Evolutionary conservation across 2,797 vertebrate species (phyloP).

Genomic region (Melopsittacus undulatus): DNA sequence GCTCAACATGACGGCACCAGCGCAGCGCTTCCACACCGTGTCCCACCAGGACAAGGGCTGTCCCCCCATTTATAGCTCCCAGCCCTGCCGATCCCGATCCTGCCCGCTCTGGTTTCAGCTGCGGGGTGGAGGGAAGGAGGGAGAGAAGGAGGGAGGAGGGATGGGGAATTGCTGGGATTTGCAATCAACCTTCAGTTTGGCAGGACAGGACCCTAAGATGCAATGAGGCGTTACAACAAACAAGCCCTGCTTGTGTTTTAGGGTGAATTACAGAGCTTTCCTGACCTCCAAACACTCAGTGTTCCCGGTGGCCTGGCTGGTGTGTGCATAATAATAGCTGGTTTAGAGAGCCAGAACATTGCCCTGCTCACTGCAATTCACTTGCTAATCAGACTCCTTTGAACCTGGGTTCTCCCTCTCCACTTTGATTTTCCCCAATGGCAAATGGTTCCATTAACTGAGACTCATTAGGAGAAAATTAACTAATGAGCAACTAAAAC

Average conservation of each 20-base stretch:
- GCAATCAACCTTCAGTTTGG: not conserved
- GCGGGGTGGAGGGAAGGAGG: not conserved
- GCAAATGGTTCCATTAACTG: slow-evolving; percentile 65
- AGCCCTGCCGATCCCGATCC: slow-evolving; percentile 21
- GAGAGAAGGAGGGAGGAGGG: not conserved
- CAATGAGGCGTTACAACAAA: slow-evolving; percentile 61
- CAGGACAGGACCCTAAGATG: not conserved
- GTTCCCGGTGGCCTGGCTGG: slow-evolving; percentile 38
- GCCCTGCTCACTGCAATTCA: slow-evolving; percentile 72
- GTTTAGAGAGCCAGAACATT: slow-evolving; percentile 70
- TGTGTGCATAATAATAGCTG: slow-evolving; percentile 51
- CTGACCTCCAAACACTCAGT: slow-evolving; percentile 56
- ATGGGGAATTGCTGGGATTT: not conserved
- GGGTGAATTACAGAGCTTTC: slow-evolving; percentile 35
- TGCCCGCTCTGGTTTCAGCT: slow-evolving; percentile 68
- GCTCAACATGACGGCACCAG: slow-evolving; percentile 66
- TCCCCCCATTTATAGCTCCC: slow-evolving; percentile 67
- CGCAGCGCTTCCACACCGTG: not conserved
- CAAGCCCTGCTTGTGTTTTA: slow-evolving; percentile 33
- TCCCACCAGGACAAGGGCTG: not conserved
- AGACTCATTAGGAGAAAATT: slow-evolving; percentile 74
- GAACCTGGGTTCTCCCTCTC: slow-evolving; percentile 22
- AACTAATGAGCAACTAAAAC: slow-evolving; percentile 68
- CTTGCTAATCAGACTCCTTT: slow-evolving; percentile 77
- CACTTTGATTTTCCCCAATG: not conserved